Base-by-base conservation (phyloP, 2,888 invertebrate genomes). In the Scaptodrosophila latifasciaeformis region DNA sequence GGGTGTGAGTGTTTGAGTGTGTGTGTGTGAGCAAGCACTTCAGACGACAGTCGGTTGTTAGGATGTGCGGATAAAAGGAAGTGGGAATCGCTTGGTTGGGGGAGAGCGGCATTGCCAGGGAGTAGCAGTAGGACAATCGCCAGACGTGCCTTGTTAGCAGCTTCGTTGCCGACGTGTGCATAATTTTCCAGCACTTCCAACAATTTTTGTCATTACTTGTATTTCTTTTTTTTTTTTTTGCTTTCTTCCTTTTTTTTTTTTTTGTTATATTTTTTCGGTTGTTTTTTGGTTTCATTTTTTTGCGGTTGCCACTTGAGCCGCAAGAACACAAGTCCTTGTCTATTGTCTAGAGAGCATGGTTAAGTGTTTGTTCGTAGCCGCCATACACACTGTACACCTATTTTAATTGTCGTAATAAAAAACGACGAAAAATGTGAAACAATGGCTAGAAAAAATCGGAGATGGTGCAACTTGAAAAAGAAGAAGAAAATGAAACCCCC, bases 281-380 rank as follows among this genome's bases (percentile, higher is more conserved):
- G 37, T 52, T 52, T 62, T 58, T 51, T 63, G 59, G 44, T 21
- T 21, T 35, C 17, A 34, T 24, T 10, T n/a, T n/a, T 15, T 62
- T 62, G 65, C 43, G 67, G 75, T 65, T 78, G 72, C 76, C 75
- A 76, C 75, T 76, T 76, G 75, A 78, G 78, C 72, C 68, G 70
- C 70, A 72, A 70, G 70, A 68, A 72, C 76, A 72, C 72, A 58
- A 76, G 79, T 76, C 68, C 75, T 78, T 72, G 68, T 68, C 75
- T 70, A 76, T 78, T 78, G 79, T 76, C 72, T 76, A 71, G 67
- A 78, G 70, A 78, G 72, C 75, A 78, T 76, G 76, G 70, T 68
- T 76, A 78, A 78, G 79, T 78, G 74, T 77, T 74, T 75, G 77
- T 72, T 70, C 65, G 70, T 71, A 67, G 63, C 60, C 52, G 64